Conservation (phyloP, 2,888 invertebrate species). For the Folsomia manolachei region DNA sequence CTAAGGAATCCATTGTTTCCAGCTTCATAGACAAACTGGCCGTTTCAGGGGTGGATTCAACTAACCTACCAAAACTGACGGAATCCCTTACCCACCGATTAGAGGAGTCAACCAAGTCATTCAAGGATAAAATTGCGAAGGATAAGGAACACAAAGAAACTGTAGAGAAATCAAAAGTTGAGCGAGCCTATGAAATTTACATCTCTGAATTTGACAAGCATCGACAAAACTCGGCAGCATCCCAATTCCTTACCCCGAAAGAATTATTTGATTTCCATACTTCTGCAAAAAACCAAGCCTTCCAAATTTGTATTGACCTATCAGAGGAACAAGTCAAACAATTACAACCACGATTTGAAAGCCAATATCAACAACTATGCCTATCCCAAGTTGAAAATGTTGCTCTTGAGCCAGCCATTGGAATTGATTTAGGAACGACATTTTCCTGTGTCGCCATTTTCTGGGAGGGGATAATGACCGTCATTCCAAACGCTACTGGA, state of each 20-base stretch:
- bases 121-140: background rate
- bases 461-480: background rate
- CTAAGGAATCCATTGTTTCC: background rate
- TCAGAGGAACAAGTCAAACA: background rate
- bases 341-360: background rate
- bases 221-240: background rate
- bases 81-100: no score
- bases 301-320: background rate
- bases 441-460: conserved; percentile 5
- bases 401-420: background rate
- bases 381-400: background rate
- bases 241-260: background rate
- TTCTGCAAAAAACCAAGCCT: background rate
- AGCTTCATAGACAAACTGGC: background rate
- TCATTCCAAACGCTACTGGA: conserved; percentile 20
- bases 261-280: background rate
- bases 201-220: background rate
- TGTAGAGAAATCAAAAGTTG: no score
- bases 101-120: background rate
- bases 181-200: background rate
- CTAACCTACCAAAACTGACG: no score
- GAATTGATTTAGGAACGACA: conserved; percentile 14
- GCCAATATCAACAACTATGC: background rate
- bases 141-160: no score
- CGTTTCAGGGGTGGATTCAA: no score